Evolutionary conservation across 2,113 vertebrate species (phyloP).

Genomic region (Chloroceryle aenea): DNA sequence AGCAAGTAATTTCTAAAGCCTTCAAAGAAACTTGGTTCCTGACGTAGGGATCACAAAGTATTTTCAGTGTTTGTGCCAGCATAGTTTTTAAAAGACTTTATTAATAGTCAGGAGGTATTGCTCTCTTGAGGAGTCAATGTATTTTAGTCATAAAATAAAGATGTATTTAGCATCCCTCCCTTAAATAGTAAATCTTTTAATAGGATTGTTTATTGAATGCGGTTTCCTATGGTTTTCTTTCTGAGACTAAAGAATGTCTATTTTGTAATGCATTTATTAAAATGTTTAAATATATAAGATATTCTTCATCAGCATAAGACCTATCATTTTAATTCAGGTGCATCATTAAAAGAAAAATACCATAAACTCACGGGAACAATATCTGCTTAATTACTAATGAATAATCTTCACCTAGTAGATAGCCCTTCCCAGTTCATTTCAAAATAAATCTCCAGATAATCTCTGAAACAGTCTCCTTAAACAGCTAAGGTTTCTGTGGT

Average conservation of each 20-base stretch:
- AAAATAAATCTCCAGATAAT: conserved; percentile 74
- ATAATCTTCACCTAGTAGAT: conserved; percentile 73
- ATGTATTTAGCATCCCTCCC: conserved; percentile 43
- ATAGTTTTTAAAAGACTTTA: conserved; percentile 9
- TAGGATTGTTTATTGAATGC: conserved; percentile 51
- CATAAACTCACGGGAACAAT: conserved; percentile 70
- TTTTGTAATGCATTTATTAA: conserved; percentile 70
- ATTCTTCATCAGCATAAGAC: conserved; percentile 37
- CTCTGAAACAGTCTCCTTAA: conserved; percentile 67
- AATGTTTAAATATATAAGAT: conserved; percentile 73
- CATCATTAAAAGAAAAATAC: conserved; percentile 69
- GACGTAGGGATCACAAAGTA: background rate
- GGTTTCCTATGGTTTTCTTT: conserved; percentile 3
- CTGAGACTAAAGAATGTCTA: conserved; percentile 37
- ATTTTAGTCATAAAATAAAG: conserved; percentile 40
- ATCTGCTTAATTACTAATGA: conserved; percentile 79
- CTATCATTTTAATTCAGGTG: conserved; percentile 60
- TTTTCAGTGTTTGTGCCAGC: conserved; percentile 43
- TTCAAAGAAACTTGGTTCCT: conserved; percentile 9
- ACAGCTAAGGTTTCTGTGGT: conserved; percentile 68
- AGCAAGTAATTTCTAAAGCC: background rate
- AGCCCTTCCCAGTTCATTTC: conserved; percentile 59
- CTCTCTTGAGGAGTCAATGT: conserved; percentile 16
- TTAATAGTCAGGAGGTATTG: conserved; percentile 52
- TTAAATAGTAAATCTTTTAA: conserved; percentile 61